phyloP scores from a whole-genome alignment of 2,113 vertebrate species.

The Podiceps cristatus region DNA sequence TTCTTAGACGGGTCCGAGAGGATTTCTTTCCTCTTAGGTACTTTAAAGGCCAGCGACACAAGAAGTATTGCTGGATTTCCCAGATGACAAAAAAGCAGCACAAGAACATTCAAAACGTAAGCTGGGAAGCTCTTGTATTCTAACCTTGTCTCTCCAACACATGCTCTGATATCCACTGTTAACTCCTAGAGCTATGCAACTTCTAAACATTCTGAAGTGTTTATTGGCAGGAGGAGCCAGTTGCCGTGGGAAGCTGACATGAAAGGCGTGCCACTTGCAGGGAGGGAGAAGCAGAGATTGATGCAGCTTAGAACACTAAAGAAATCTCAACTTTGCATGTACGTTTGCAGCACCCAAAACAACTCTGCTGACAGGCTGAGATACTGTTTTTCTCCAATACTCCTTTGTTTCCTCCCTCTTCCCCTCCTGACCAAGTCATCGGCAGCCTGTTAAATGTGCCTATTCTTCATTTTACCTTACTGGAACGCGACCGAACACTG shows the following conservation, averaged over 20 bases:
- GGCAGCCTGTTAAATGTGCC: background rate
- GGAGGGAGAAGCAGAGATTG: background rate
- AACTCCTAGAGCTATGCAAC: background rate
- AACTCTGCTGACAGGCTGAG: background rate
- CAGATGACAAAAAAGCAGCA: background rate
- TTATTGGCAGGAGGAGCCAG: background rate
- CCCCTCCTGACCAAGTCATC: background rate
- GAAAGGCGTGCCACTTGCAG: background rate
- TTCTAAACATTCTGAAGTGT: background rate
- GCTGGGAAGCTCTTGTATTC: background rate
- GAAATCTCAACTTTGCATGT: background rate
- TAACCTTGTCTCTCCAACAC: background rate
- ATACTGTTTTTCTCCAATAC: background rate
- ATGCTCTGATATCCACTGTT: background rate
- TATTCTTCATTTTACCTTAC: background rate
- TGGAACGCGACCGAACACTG: rapidly evolving
- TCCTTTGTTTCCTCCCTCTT: background rate
- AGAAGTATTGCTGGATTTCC: background rate
- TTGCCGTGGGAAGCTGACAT: background rate
- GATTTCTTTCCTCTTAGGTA: background rate
- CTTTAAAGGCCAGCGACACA: background rate
- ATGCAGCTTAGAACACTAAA: background rate
- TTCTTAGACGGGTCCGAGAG: background rate
- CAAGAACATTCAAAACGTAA: background rate
- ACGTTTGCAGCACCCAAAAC: background rate